Evolutionary conservation across 1,140 invertebrate species (phyloP).

Genomic region (Dinothrombium tinctorium): DNA sequence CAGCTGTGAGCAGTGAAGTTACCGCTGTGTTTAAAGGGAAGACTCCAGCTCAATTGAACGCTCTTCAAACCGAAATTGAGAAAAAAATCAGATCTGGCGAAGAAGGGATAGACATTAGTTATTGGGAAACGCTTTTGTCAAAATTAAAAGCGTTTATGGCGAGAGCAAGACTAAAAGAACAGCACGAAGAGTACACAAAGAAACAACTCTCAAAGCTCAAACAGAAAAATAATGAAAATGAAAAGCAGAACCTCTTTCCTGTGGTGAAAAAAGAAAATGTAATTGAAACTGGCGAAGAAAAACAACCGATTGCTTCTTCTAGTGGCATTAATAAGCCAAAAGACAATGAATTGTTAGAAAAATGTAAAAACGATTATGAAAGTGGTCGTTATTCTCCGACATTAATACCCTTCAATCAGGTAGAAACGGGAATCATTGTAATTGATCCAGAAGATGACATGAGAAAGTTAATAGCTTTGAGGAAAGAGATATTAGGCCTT

Average conservation of each 20-base stretch:
- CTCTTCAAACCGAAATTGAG: slow-evolving; percentile 63
- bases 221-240: not conserved
- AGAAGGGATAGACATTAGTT: slow-evolving; percentile 80
- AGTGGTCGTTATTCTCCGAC: slow-evolving; percentile 58
- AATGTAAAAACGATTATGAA: slow-evolving; percentile 36
- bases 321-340: not conserved
- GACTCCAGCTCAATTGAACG: slow-evolving; percentile 54
- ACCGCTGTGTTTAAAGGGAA: slow-evolving; percentile 78
- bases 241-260: not conserved
- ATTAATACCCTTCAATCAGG: slow-evolving; percentile 34
- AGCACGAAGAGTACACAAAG: slow-evolving; percentile 72
- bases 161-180: slow-evolving; percentile 60
- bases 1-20: slow-evolving; percentile 71
- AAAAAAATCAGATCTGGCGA: slow-evolving; percentile 54
- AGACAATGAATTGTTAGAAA: slow-evolving; percentile 24
- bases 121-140: slow-evolving; percentile 83
- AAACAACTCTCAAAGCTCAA: slow-evolving; percentile 58
- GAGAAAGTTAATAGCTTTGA: slow-evolving; percentile 43
- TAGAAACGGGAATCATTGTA: slow-evolving; percentile 61
- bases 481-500: slow-evolving; percentile 17
- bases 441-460: slow-evolving; percentile 51
- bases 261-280: not conserved
- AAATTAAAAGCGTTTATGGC: slow-evolving; percentile 91
- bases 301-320: not conserved
- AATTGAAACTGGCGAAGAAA: not conserved